A percentile compares a stretch with the other conserved stretches of the same genome.
phyloP scores from a whole-genome alignment of 1,140 invertebrate species.

The Anastatus disparis region DNA sequence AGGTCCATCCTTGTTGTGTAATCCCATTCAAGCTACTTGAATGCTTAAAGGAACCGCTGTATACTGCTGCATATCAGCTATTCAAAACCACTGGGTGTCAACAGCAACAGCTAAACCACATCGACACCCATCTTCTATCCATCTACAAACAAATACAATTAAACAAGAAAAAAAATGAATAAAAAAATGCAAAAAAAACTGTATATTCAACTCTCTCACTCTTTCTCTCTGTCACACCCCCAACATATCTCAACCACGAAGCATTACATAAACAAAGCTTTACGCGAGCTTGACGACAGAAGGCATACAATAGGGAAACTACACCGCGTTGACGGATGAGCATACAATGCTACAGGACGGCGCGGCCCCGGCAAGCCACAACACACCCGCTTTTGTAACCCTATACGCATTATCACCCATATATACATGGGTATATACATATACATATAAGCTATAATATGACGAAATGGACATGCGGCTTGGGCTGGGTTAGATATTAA shows the following conservation, averaged over 20 bases:
- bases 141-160: no score
- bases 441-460: background rate
- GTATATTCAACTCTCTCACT: no score
- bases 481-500: no score
- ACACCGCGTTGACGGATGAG: constrained; percentile 21
- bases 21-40: no score
- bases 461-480: background rate
- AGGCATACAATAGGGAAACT: background rate
- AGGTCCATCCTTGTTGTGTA: no score
- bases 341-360: no score
- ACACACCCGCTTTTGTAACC: constrained; percentile 6
- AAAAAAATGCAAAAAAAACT: background rate
- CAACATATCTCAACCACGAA: no score
- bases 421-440: background rate
- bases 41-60: no score
- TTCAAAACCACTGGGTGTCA: no score
- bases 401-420: constrained; percentile 6
- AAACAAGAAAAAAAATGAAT: background rate
- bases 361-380: background rate
- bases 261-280: background rate
- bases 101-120: background rate
- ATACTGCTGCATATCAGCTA: no score
- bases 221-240: no score
- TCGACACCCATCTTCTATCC: constrained; percentile 5
- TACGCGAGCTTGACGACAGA: background rate